phyloP scores from a whole-genome alignment of 2,797 vertebrate genomes.

The Falco cherrug region DNA sequence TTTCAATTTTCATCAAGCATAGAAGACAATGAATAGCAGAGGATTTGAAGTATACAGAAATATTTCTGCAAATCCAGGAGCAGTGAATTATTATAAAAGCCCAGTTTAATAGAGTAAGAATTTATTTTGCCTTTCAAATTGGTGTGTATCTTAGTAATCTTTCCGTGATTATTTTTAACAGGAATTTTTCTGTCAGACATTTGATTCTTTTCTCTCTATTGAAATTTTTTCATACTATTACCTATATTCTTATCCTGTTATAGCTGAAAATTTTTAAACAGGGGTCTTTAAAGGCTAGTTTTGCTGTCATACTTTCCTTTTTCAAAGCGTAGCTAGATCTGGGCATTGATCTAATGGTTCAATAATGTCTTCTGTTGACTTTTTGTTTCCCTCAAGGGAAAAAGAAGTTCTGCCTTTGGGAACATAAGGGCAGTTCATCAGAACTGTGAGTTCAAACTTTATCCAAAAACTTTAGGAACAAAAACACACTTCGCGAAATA shows the following conservation, averaged over 20 bases:
- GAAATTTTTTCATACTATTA: neutral
- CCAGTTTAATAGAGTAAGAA: slow-evolving; percentile 18
- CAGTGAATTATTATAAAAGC: neutral
- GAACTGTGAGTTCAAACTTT: slow-evolving; percentile 6
- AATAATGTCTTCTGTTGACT: neutral
- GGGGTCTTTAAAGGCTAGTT: neutral
- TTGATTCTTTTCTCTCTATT: slow-evolving; percentile 10
- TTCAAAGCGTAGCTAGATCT: slow-evolving; percentile 9
- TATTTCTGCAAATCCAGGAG: slow-evolving; percentile 18
- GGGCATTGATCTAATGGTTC: neutral
- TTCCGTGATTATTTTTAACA: slow-evolving; percentile 16
- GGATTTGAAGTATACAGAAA: slow-evolving; percentile 26
- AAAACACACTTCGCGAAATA: slow-evolving; percentile 11
- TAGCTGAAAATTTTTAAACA: neutral
- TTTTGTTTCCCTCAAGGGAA: neutral
- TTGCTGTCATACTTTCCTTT: neutral
- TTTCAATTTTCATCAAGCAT: slow-evolving; percentile 58
- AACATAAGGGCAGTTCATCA: neutral
- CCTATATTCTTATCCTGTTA: neutral
- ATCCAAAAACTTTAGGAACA: slow-evolving; percentile 30
- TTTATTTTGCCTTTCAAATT: slow-evolving; percentile 29
- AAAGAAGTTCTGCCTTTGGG: slow-evolving; percentile 18
- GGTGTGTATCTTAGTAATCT: neutral
- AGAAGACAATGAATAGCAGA: slow-evolving; percentile 48
- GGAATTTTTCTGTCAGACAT: slow-evolving; percentile 4